Evolutionary conservation across 2,888 invertebrate species (phyloP).

Genomic region (Chromoteleia sp.): DNA sequence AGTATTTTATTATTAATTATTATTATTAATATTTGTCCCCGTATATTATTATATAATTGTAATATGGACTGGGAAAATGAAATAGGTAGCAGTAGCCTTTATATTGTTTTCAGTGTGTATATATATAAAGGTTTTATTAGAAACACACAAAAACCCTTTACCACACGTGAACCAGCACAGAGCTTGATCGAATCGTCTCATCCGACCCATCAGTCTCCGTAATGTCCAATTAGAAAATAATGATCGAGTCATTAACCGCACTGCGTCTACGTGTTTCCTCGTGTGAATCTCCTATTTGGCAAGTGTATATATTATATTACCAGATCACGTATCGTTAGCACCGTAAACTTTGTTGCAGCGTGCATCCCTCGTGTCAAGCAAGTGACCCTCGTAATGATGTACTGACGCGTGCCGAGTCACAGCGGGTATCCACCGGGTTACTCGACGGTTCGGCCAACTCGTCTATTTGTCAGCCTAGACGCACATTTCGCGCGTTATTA

Average conservation of each 20-base stretch:
- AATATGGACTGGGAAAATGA: too few relatives aligned
- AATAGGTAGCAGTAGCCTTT: too few relatives aligned
- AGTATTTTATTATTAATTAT: too few relatives aligned
- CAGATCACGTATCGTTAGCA: constrained; percentile 65
- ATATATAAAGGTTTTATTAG: neutral
- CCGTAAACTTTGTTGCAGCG: constrained; percentile 69
- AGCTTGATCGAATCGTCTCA: constrained; percentile 7
- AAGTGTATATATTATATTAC: constrained; percentile 63
- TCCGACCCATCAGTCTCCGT: constrained; percentile 10
- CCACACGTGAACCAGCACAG: neutral
- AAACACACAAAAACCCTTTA: neutral
- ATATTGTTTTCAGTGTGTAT: too few relatives aligned
- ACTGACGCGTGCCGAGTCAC: constrained; percentile 83
- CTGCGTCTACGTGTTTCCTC: constrained; percentile 22
- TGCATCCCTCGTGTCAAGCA: constrained; percentile 76
- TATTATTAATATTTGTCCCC: too few relatives aligned
- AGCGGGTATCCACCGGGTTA: constrained; percentile 76
- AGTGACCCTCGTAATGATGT: constrained; percentile 84
- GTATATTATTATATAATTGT: too few relatives aligned
- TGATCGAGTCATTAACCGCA: constrained; percentile 55
- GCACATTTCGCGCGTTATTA: constrained; percentile 73
- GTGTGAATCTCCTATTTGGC: constrained; percentile 36
- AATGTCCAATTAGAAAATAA: constrained; percentile 62
- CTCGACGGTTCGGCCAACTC: constrained; percentile 72
- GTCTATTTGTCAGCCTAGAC: constrained; percentile 76